Evolutionary conservation across 2,797 vertebrate genomes (phyloP), one percentile per base, ranked within the genome.

Genomic region (Lates japonicus): DNA sequence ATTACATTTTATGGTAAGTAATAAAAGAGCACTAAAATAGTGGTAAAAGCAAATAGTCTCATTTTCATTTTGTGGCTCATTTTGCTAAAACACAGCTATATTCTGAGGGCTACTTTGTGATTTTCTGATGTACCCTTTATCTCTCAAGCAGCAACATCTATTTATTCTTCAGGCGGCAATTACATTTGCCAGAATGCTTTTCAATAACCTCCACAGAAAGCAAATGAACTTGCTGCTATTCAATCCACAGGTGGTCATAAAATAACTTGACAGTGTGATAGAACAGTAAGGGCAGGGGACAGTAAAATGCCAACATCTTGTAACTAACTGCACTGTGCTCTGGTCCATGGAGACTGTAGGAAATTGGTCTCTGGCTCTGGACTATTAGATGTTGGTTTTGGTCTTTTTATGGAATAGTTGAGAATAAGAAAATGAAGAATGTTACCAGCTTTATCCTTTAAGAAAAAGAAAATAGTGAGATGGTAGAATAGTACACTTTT

Each of bases 161-260:
- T 69, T 86, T 83, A 55, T 77, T 68, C 73, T 63, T 29, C 46
- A 71, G 78, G 10, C 19, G 29, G 65, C 66, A 62, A 78, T 87
- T 71, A 75, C 29, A 42, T 70, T 65, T 77, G 48, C 72, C 20
- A 48, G 49, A 61, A 44, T 33, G 46, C 58, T 78, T 83, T 75
- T 78, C 69, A 64, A 63, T 60, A 76, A 82, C 70, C 61, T 62
- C 52, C 17, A 49, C 54, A 66, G 49, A 67, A 46, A 70, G 35
- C 48, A 81, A 86, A 86, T 88, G 60, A 83, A 76, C 55, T 57
- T 9, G 52, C 33, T 41, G 73, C 76, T 70, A 29, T 79, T 84
- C 66, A 76, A 59, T 90, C 83, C 82, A 87, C 84, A 71, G 76
- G 77, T 87, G 83, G 63, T 44, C 65, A 80, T 84, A 63, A 86